Evolutionary conservation across 1,140 invertebrate genomes (phyloP).

Genomic region (Wasmannia auropunctata): DNA sequence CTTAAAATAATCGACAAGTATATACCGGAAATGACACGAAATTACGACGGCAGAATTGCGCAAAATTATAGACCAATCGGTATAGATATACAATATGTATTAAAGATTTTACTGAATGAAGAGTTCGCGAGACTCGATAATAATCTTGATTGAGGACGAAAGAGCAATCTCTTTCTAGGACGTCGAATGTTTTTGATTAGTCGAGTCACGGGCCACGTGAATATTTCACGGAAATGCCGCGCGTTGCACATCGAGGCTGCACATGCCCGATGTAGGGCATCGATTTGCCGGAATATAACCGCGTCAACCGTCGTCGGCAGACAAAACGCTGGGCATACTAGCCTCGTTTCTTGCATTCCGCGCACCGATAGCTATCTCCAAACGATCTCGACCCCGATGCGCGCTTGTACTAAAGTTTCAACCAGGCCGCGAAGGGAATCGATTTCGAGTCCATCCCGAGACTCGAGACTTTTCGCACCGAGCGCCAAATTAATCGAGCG

Average conservation of each 20-base stretch:
- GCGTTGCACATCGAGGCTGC: not conserved
- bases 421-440: not conserved
- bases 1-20: not conserved
- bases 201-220: not conserved
- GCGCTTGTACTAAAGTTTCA: not conserved
- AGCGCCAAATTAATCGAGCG: too few species aligned
- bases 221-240: not conserved
- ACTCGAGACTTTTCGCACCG: not conserved
- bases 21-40: too few species aligned
- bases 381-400: not conserved
- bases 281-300: conserved; percentile 9
- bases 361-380: not conserved
- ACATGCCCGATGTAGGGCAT: not conserved
- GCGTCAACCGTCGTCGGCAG: not conserved
- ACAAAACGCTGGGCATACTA: conserved; percentile 11
- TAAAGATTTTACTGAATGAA: not conserved
- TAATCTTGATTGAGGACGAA: not conserved
- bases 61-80: not conserved
- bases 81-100: not conserved
- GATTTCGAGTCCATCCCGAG: not conserved
- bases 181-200: not conserved
- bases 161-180: not conserved
- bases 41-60: not conserved
- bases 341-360: conserved; percentile 16
- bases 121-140: not conserved